These are phyloP conservation scores for Anastrepha obliqua DNA, from an alignment of 1,140 invertebrate species.

Conservation along the genomic window DNA sequence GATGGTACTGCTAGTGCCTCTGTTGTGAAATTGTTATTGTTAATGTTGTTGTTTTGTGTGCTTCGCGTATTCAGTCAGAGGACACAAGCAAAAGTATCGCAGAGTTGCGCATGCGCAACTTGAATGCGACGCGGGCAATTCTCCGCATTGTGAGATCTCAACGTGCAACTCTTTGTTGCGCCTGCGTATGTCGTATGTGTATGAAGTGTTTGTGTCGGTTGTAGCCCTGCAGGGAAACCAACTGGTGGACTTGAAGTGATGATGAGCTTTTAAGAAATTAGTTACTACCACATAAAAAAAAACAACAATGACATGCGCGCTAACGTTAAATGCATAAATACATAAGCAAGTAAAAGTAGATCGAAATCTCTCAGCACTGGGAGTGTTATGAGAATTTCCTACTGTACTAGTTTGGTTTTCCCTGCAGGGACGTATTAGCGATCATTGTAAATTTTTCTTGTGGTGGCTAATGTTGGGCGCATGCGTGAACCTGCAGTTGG, in stretches of 20 bases:
- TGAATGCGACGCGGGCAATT: slow-evolving; percentile 20
- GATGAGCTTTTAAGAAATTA: not conserved
- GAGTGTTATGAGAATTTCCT: no score
- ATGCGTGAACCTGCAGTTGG: not conserved
- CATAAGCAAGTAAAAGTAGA: no score
- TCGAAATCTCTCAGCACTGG: no score
- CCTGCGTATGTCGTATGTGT: not conserved
- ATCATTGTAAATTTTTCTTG: no score
- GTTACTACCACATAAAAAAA: no score
- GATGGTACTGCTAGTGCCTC: slow-evolving; percentile 30
- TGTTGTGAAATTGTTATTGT: not conserved
- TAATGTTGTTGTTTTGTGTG: slow-evolving; percentile 25
- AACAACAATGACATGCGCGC: no score
- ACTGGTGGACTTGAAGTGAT: not conserved
- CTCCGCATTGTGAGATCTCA: slow-evolving; percentile 8
- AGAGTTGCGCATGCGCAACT: slow-evolving; percentile 26
- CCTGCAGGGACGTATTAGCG: no score
- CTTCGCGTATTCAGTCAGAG: slow-evolving; percentile 1
- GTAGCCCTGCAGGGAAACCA: not conserved
- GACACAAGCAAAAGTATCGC: slow-evolving; percentile 40
- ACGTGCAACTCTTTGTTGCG: slow-evolving; percentile 25
- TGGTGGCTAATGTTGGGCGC: not conserved
- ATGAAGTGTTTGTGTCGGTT: not conserved
- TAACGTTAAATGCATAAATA: no score
- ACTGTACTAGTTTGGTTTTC: no score